phyloP scores from a whole-genome alignment of 2,113 vertebrate genomes.

The Pleuronectes platessa region DNA sequence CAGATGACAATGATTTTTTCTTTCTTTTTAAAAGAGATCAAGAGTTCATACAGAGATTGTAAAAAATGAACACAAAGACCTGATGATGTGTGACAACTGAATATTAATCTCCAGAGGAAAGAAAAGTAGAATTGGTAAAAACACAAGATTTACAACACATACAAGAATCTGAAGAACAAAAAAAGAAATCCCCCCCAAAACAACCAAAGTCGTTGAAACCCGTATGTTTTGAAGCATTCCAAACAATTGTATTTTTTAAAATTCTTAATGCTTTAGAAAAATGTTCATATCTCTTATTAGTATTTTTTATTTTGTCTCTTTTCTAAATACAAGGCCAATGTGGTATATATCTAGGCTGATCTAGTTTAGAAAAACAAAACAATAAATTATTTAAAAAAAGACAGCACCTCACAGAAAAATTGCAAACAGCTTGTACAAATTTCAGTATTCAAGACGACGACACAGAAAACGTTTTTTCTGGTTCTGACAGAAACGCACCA shows the following conservation, averaged over 20 bases:
- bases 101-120: conserved; percentile 64
- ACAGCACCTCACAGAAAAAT: conserved; percentile 81
- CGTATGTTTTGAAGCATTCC: conserved; percentile 86
- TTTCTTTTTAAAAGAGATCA: conserved; percentile 35
- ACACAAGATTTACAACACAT: conserved; percentile 74
- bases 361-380: conserved; percentile 78
- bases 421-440: conserved; percentile 84
- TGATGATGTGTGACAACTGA: conserved; percentile 70
- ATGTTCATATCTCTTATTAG: conserved; percentile 85
- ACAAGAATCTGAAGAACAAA: conserved; percentile 13
- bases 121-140: conserved; percentile 63
- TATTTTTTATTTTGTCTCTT: conserved; percentile 83
- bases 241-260: conserved; percentile 79
- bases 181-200: conserved; percentile 49
- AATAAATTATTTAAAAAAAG: conserved; percentile 79
- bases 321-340: conserved; percentile 90
- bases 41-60: conserved; percentile 54
- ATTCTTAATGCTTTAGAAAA: conserved; percentile 89
- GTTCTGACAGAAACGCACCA: conserved; percentile 67
- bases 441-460: conserved; percentile 78
- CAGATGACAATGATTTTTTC: conserved; percentile 53
- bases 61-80: conserved; percentile 56
- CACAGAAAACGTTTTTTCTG: conserved; percentile 48
- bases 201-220: conserved; percentile 79
- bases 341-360: conserved; percentile 87